These are phyloP conservation scores for Megastigmus dorsalis DNA, from an alignment of 2,888 invertebrate genomes.

Conservation along the genomic window DNA sequence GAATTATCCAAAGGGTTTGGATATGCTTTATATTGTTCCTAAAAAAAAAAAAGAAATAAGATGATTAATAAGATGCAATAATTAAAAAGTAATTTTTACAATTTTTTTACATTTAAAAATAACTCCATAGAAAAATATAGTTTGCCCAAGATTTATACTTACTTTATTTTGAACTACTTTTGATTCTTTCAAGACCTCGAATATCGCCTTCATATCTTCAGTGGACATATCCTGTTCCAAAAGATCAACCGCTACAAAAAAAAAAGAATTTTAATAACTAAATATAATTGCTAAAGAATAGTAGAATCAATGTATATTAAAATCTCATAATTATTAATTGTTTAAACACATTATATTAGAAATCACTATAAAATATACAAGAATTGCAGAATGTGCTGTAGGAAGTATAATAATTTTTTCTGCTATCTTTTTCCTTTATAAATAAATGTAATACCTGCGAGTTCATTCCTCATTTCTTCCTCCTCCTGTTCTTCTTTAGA, in stretches of 20 bases:
- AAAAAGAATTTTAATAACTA: neutral
- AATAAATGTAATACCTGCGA: slow-evolving; percentile 16
- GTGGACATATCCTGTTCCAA: slow-evolving; percentile 58
- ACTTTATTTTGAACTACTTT: slow-evolving; percentile 50
- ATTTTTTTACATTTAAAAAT: neutral
- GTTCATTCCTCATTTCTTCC: slow-evolving; percentile 39
- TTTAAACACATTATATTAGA: neutral
- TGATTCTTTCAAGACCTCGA: slow-evolving; percentile 59
- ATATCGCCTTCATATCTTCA: slow-evolving; percentile 58
- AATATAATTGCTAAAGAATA: neutral
- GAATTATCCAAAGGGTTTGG: neutral
- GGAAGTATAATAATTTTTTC: too few species aligned
- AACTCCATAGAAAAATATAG: too few species aligned
- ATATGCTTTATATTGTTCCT: neutral
- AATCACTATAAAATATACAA: neutral
- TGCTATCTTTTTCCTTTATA: too few species aligned
- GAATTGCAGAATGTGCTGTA: too few species aligned
- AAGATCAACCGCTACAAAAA: slow-evolving; percentile 52
- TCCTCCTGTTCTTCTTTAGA: slow-evolving; percentile 28
- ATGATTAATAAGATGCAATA: neutral
- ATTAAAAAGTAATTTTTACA: slow-evolving; percentile 4
- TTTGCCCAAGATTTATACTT: slow-evolving; percentile 25
- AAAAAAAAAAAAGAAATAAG: neutral
- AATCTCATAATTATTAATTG: neutral
- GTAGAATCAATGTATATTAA: neutral